A percentile compares a stretch with the other conserved stretches of the same genome.
Conservation (phyloP, 2,888 invertebrate species). For the Chelonus formosanus region DNA sequence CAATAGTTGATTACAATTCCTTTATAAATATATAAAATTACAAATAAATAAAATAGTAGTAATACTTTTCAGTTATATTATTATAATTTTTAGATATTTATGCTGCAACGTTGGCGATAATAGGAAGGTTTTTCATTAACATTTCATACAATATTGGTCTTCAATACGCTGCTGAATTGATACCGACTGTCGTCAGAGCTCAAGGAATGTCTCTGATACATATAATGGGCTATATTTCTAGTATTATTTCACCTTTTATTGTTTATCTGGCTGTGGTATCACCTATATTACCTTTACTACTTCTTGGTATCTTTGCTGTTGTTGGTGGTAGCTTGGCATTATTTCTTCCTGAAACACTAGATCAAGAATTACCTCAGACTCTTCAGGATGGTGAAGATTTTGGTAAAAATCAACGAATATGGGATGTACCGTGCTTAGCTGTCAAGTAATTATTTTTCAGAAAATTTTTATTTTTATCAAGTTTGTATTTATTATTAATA, state of each 20-base stretch:
- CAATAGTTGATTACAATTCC: too few species aligned
- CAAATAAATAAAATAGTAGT: background rate
- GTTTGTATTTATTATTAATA: background rate
- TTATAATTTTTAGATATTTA: conserved; percentile 69
- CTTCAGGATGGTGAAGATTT: conserved; percentile 87
- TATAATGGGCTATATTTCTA: conserved; percentile 87
- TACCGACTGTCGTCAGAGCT: conserved; percentile 87
- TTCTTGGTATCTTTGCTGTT: conserved; percentile 80
- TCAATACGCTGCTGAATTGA: conserved; percentile 86
- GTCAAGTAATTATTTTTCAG: conserved; percentile 68
- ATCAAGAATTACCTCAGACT: conserved; percentile 86
- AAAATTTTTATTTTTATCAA: background rate
- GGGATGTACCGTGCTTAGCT: conserved; percentile 80
- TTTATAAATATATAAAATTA: too few species aligned
- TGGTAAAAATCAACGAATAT: conserved; percentile 80
- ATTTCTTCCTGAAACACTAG: conserved; percentile 85
- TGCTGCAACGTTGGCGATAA: conserved; percentile 80
- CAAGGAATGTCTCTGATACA: conserved; percentile 88
- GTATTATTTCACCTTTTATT: conserved; percentile 83
- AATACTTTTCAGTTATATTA: background rate
- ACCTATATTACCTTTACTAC: conserved; percentile 77
- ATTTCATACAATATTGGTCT: conserved; percentile 90
- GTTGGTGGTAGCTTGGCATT: conserved; percentile 79
- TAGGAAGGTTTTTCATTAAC: conserved; percentile 86
- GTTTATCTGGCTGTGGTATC: conserved; percentile 82